phyloP scores from a whole-genome alignment of 2,797 vertebrate species.

The Lates japonicus region DNA sequence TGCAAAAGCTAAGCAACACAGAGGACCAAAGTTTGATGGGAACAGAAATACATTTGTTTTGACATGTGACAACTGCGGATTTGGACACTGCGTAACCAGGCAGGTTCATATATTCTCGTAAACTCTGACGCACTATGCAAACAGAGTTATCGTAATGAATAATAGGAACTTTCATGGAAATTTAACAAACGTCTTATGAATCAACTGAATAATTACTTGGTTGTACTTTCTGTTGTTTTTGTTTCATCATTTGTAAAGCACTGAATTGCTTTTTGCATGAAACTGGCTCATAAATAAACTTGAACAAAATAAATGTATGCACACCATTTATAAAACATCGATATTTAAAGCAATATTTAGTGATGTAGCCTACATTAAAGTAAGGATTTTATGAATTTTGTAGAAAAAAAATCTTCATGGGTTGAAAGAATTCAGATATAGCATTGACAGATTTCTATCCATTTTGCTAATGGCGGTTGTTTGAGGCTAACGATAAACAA shows the following conservation, averaged over 20 bases:
- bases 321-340: neutral
- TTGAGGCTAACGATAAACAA: neutral
- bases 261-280: neutral
- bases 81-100: conserved; percentile 60
- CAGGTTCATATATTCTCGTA: conserved; percentile 36
- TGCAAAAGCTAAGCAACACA: neutral
- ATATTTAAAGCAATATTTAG: neutral
- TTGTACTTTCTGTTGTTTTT: too few species aligned
- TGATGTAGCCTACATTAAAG: neutral
- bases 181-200: neutral
- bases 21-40: conserved; percentile 19
- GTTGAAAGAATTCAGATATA: neutral
- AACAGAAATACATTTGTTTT: conserved; percentile 65
- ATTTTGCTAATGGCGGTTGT: neutral
- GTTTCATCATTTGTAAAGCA: neutral
- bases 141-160: neutral
- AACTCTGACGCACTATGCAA: fast-evolving
- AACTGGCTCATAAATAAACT: neutral
- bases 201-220: neutral
- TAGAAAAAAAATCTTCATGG: neutral
- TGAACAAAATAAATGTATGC: neutral
- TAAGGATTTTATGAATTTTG: neutral
- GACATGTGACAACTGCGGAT: conserved; percentile 70
- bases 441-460: neutral
- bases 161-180: neutral